phyloP scores from a whole-genome alignment of 2,888 invertebrate species.

The Chalcosyrphus nemorum region DNA sequence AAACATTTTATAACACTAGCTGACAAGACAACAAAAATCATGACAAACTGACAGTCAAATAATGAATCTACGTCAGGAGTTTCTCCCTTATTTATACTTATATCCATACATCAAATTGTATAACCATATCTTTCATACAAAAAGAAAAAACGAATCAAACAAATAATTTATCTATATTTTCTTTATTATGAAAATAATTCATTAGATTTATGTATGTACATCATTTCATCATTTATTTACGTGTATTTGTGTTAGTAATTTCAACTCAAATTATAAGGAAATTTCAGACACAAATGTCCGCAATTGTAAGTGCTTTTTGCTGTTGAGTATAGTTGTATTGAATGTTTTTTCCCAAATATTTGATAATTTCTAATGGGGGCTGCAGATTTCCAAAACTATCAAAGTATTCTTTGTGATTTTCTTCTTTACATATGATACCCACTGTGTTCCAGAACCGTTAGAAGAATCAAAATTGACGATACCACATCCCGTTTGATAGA shows the following conservation, averaged over 20 bases:
- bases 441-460: conserved; percentile 76
- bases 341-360: conserved; percentile 71
- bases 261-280: conserved; percentile 57
- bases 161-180: neutral
- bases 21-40: neutral
- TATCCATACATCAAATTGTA: neutral
- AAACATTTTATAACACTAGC: neutral
- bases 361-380: conserved; percentile 76
- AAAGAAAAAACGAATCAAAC: neutral
- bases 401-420: conserved; percentile 76
- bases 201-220: too few species aligned
- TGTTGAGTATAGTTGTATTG: conserved; percentile 75
- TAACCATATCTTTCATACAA: neutral
- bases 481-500: conserved; percentile 39
- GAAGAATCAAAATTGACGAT: conserved; percentile 74
- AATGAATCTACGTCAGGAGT: neutral
- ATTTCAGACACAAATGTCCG: conserved; percentile 76
- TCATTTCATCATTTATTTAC: neutral
- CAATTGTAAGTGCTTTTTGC: conserved; percentile 76
- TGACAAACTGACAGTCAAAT: neutral
- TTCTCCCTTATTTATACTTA: neutral
- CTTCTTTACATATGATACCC: conserved; percentile 78
- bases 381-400: conserved; percentile 79
- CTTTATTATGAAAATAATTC: too few species aligned
- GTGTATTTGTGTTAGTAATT: neutral